A percentile compares a stretch with the other conserved stretches of the same genome.
Evolutionary conservation across 2,113 vertebrate genomes (phyloP).

Genomic region (Okapia johnstoni): DNA sequence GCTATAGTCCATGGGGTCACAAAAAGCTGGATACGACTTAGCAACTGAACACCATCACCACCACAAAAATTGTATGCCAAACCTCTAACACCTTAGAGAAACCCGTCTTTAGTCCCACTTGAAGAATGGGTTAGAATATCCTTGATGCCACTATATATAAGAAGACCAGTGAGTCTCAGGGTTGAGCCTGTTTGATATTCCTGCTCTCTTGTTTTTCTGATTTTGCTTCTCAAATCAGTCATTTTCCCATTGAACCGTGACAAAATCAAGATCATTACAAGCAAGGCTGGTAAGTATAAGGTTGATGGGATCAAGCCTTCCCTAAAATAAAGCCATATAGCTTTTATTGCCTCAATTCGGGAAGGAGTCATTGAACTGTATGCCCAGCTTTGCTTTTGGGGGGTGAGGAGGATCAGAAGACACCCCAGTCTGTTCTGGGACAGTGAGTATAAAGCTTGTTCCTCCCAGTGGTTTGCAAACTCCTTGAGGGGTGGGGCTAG

Average conservation of each 20-base stretch:
- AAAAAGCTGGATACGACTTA: neutral
- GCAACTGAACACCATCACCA: neutral
- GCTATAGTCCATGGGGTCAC: neutral
- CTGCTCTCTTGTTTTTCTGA: neutral
- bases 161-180: neutral
- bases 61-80: neutral
- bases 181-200: neutral
- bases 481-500: neutral
- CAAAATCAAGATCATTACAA: constrained; percentile 27
- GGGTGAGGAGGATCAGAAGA: neutral
- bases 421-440: neutral
- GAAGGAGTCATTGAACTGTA: neutral
- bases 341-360: neutral
- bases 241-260: constrained; percentile 31
- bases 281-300: neutral
- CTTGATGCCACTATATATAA: neutral
- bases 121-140: constrained; percentile 7
- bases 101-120: neutral
- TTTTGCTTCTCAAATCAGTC: constrained; percentile 36
- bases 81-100: neutral
- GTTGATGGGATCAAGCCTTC: neutral
- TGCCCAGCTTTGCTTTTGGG: neutral
- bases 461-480: neutral
- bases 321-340: neutral
- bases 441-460: neutral